Evolutionary conservation across 2,113 vertebrate species (phyloP).

Genomic region (Sclerurus mexicanus): DNA sequence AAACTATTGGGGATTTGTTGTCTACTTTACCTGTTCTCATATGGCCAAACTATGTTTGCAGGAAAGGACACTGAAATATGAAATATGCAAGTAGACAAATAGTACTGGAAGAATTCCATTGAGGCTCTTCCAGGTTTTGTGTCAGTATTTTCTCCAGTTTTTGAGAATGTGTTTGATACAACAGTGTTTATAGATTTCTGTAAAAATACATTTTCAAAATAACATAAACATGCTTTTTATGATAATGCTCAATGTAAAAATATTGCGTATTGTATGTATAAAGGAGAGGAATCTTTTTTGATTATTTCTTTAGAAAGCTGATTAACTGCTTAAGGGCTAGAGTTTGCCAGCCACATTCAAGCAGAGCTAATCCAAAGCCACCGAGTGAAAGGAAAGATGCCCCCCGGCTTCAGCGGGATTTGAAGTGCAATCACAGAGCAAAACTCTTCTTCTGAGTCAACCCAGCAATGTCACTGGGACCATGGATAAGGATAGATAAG

Average conservation of each 20-base stretch:
- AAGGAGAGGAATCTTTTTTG: constrained; percentile 45
- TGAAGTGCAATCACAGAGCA: neutral
- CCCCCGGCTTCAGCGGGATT: neutral
- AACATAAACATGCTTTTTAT: constrained; percentile 75
- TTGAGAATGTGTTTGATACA: constrained; percentile 81
- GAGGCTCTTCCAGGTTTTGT: constrained; percentile 70
- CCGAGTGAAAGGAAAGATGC: neutral
- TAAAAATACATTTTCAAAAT: constrained; percentile 74
- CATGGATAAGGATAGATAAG: neutral
- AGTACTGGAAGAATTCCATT: constrained; percentile 66
- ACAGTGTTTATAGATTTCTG: constrained; percentile 76
- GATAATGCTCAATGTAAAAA: constrained; percentile 69
- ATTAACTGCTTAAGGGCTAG: constrained; percentile 44
- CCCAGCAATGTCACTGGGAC: neutral
- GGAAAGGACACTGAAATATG: constrained; percentile 63
- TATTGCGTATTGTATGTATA: constrained; percentile 60
- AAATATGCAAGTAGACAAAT: constrained; percentile 80
- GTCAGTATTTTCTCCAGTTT: constrained; percentile 74
- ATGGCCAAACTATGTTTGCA: constrained; percentile 43
- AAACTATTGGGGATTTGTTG: constrained; percentile 15
- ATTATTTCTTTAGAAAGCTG: constrained; percentile 51
- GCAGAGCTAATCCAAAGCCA: constrained; percentile 5
- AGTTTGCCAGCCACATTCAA: neutral
- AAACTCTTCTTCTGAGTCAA: neutral
- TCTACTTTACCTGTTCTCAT: constrained; percentile 32